Conservation (phyloP, 2,888 invertebrate species). For the Coenonympha glycerion region DNA sequence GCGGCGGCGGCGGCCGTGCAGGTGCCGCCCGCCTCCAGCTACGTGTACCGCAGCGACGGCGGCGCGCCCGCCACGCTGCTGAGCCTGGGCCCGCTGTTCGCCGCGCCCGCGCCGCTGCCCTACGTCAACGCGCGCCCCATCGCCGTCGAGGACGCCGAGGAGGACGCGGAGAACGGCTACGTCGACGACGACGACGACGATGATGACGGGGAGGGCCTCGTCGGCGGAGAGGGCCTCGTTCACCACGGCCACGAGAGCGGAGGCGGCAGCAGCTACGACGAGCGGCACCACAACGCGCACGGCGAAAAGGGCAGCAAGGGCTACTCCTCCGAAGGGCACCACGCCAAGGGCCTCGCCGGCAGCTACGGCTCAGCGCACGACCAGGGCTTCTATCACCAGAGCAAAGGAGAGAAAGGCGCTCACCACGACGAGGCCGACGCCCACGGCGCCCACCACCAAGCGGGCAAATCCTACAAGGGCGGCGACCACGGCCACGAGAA, state of each 20-base stretch:
- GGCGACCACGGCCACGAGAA: slow-evolving; percentile 76
- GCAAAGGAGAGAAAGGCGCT: slow-evolving; percentile 71
- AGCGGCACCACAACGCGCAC: slow-evolving; percentile 64
- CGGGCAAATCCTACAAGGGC: slow-evolving; percentile 72
- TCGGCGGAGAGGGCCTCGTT: slow-evolving; percentile 35
- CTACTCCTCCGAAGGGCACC: slow-evolving; percentile 69
- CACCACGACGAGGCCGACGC: slow-evolving; percentile 73
- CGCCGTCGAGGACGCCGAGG: slow-evolving; percentile 48
- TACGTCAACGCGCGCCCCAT: slow-evolving; percentile 58
- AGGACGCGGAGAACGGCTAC: slow-evolving; percentile 44
- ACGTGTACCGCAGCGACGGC: slow-evolving; percentile 69
- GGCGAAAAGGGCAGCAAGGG: slow-evolving; percentile 77
- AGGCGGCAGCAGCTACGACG: slow-evolving; percentile 66
- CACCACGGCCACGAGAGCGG: slow-evolving; percentile 50
- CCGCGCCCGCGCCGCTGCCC: slow-evolving; percentile 50
- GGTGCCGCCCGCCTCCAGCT: slow-evolving; percentile 73
- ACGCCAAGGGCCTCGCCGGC: slow-evolving; percentile 75
- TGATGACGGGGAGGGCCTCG: slow-evolving; percentile 34
- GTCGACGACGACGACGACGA: slow-evolving; percentile 54
- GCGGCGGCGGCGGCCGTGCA: slow-evolving; percentile 48
- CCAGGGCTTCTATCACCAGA: slow-evolving; percentile 71
- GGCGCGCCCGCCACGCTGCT: slow-evolving; percentile 67
- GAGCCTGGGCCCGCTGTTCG: slow-evolving; percentile 45
- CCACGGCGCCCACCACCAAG: slow-evolving; percentile 73
- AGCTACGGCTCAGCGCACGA: slow-evolving; percentile 71